Evolutionary conservation across 2,888 invertebrate genomes (phyloP), one percentile per base, ranked within the genome.

Genomic region (Drosophila flavopinicola): DNA sequence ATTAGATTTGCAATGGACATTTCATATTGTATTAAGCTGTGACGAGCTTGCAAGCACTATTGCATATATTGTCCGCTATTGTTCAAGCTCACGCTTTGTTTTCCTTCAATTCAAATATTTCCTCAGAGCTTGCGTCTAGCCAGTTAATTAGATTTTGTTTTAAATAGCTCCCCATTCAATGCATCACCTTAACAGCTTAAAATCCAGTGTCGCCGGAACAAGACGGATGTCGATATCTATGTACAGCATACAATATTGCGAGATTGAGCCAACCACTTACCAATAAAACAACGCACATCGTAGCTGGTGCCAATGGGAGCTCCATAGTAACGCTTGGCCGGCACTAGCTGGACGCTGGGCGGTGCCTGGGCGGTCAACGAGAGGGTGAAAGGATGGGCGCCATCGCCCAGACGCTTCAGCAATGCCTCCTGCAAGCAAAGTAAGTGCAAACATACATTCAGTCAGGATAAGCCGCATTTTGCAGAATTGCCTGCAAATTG

Each of bases 251-350:
- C 25, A 49, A 24, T 38, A 27, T 9, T 10, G 39, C 6, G 1
- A 30, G 11, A 33, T 13, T 13, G n/a, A 20, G 20, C 25, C 15
- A 23, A 67, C n/a, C 29, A 92, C 94, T 94, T 92, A 96, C 97
- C 96, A 61, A 96, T 94, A 89, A 95, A 97, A 71, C 96, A 96
- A 87, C 96, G 93, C 42, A 97, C 94, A 88, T 97, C 97, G 87
- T 97, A 97, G 54, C 96, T 97, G 44, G 97, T 97, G 7, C 97
- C 97, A 47, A 97, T 97, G 0, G 97, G 97, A 1, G 97, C 96
- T 0, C 97, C 97, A 71, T 94, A 95, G 92, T 97, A 97, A 88
- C 96, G 96, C 90, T 97, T 97, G 2, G 97, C 97, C 0, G 97
- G 97, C 15, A 97, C 96, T 75, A 97, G 92, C 89, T 97, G 96